These are phyloP conservation scores for Rhyacophila brunnea DNA, from an alignment of 1,140 invertebrate species.

Conservation along the genomic window DNA sequence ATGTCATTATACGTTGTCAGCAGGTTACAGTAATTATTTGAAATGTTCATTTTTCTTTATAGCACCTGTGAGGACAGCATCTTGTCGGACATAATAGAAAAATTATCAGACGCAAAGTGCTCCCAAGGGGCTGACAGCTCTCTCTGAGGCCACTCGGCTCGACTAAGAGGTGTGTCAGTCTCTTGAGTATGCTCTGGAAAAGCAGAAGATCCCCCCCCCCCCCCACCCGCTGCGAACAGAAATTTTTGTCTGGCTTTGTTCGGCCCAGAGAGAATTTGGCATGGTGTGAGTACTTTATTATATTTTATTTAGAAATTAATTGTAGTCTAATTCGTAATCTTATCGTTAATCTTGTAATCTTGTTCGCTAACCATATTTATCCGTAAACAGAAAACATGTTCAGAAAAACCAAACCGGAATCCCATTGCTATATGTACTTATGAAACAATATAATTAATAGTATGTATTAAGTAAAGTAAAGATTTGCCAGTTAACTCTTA, in stretches of 20 bases:
- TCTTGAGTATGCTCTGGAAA: slow-evolving; percentile 70
- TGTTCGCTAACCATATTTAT: no score
- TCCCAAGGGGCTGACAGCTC: slow-evolving; percentile 63
- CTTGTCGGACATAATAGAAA: slow-evolving; percentile 78
- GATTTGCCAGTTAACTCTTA: no score
- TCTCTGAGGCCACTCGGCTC: slow-evolving; percentile 75
- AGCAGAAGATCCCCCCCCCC: slow-evolving; percentile 89
- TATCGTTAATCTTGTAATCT: no score
- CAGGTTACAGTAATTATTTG: no score
- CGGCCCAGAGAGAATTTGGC: slow-evolving; percentile 82
- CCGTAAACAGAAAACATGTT: no score
- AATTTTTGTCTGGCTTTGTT: slow-evolving; percentile 75
- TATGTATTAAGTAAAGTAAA: no score
- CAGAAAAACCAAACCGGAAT: no score
- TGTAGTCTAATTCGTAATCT: no score
- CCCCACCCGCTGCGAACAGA: slow-evolving; percentile 89
- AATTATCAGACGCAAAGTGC: slow-evolving; percentile 83
- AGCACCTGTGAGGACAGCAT: slow-evolving; percentile 74
- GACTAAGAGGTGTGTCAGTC: slow-evolving; percentile 73
- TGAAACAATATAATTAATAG: no score
- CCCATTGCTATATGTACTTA: no score
- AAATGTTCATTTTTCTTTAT: slow-evolving; percentile 18
- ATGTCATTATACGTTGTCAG: no score
- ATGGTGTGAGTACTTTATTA: slow-evolving; percentile 48
- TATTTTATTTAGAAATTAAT: no score